Base-by-base conservation (phyloP, 2,113 vertebrate species). In the Sander vitreus region DNA sequence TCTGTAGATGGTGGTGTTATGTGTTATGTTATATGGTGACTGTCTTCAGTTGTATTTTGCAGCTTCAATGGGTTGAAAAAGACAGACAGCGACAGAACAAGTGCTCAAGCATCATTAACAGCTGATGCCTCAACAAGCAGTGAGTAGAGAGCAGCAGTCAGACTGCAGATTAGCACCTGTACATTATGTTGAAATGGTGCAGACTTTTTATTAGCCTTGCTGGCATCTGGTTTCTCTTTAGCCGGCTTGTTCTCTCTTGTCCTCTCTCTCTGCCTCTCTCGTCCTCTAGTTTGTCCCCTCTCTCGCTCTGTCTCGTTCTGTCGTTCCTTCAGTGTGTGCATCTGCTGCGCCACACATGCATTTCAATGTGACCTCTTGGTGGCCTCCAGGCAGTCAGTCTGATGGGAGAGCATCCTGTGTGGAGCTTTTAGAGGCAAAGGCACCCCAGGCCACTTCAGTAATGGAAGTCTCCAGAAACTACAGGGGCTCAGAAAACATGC, bases 351-450 rank as follows among this genome's bases (percentile, higher is more conserved):
- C 47, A 16, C 82, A 86, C 85, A 69, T 88, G 84, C 78, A 62
- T 89, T 91, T 91, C 85, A 89, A 80, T 85, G 89, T 92, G 89
- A 89, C 88, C 89, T 63, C 76, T 76, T 25, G 19, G 36, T 65
- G 78, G 85, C 91, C 91, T 90, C 57, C 76, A 76, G 85, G 88
- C 85, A 66, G 62, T 60, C 82, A 21, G 84, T 76, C 85, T 82
- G 70, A 83, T 64, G 77, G 89, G 86, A 84, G 63, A 55, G 25
- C 67, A 82, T 89, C 83, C 78, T 64, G 86, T 65, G 54, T 15
- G 60, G 79, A 73, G 92, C 91, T 93, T 91, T 94, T 90, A 91
- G 91, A 84, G 83, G 60, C 78, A 65, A 33, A 73, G 39, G 21
- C 75, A 74, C 90, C 91, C 39, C 45, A 0, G 90, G 90, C 89